A percentile compares a stretch with the other conserved stretches of the same genome.
Conservation (phyloP, 1,140 invertebrate species). For the Caerostris darwini region DNA sequence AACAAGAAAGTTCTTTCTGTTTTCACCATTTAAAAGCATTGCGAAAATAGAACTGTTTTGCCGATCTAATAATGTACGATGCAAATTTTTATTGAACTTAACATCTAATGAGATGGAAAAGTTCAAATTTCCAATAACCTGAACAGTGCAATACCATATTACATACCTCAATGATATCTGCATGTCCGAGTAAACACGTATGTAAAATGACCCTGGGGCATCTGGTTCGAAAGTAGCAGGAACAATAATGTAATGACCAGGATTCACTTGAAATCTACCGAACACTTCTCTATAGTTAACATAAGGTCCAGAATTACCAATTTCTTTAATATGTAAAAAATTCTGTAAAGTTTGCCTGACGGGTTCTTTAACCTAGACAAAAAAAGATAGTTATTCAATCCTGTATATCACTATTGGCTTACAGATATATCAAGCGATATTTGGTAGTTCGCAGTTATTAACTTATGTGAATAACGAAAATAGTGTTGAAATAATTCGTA, state of each 20-base stretch:
- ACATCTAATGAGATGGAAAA: too few relatives aligned
- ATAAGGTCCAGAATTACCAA: conserved; percentile 84
- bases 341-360: conserved; percentile 80
- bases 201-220: conserved; percentile 83
- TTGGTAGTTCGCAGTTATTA: background rate
- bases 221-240: conserved; percentile 86
- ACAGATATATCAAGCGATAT: background rate
- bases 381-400: background rate
- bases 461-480: too few relatives aligned
- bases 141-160: background rate
- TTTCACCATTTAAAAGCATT: too few relatives aligned
- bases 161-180: conserved; percentile 79
- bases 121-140: too few relatives aligned
- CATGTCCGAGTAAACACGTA: conserved; percentile 84
- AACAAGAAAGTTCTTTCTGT: too few relatives aligned
- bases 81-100: too few relatives aligned
- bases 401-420: background rate
- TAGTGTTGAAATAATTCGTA: too few relatives aligned
- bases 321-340: conserved; percentile 85
- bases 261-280: conserved; percentile 83
- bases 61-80: too few relatives aligned
- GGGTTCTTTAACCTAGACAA: conserved; percentile 62
- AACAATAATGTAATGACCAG: conserved; percentile 85
- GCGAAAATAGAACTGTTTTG: too few relatives aligned
- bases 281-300: conserved; percentile 85